Evolutionary conservation across 2,888 invertebrate genomes (phyloP), one percentile per base, ranked within the genome.

Genomic region (Bombylius discolor): DNA sequence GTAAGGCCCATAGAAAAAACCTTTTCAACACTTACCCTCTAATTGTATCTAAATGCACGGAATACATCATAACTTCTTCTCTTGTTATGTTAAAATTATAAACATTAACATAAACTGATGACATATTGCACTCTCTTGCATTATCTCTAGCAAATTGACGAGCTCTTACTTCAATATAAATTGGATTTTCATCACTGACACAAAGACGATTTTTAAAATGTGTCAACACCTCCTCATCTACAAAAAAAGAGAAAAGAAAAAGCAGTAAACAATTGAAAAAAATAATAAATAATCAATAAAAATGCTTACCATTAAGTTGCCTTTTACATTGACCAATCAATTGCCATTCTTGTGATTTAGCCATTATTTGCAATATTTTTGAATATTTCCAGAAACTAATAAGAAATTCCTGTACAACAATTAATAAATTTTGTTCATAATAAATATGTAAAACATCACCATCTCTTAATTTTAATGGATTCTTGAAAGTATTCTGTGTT

Each of bases 361-460:
- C 64, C 12, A 73, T 56, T 6, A 70, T 64, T 56, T 66, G 66
- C 11, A 70, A 63, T 1, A 73, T 53, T 55, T 68, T 69, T 4
- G 67, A 67, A 56, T 65, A 69, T 57, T 73, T 73, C 73, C 73
- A 73, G 58, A 71, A 73, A 23, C 67, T 68, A 4, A 73, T 59
- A 47, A 64, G 53, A 23, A 58, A 61, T 52, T 72, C 70, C 56
- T 73, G 73, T 45, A 73, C 61, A 8, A 69, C 67, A 48, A 72
- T 68, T 0, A 73, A 64, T 52, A 70, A 64, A 47, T 73, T 72
- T 48, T 68, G 57, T 55, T 70, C 71, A 51, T 67, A 70, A 55
- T 65, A 73, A 36, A 70, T 66, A 47, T 71, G 66, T 5, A 70
- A 56, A 13, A 73, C 70, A 32, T 53, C 46, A 8, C 73, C 73